These are phyloP conservation scores for Balearica regulorum DNA, from an alignment of 2,797 vertebrate species.

Conservation along the genomic window DNA sequence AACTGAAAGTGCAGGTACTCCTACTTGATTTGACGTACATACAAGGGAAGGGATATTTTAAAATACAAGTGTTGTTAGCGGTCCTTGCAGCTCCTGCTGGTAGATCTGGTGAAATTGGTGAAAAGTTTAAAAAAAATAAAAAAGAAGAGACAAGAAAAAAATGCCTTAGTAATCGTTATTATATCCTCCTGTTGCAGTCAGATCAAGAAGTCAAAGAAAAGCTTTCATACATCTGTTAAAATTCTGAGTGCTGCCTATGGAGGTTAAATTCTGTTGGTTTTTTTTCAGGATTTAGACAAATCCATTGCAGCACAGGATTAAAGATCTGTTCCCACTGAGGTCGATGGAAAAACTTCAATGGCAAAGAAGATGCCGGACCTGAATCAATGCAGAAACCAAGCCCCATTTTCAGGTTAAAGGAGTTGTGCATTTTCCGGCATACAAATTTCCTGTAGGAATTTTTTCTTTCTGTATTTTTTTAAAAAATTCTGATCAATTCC, in stretches of 20 bases:
- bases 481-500: constrained; percentile 5
- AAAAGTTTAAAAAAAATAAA: not conserved
- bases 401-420: not conserved
- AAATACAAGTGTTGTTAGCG: not conserved
- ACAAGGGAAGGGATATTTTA: not conserved
- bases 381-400: not conserved
- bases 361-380: not conserved
- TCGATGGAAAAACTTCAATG: not conserved
- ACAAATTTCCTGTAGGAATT: not conserved
- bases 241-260: not conserved
- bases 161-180: not conserved
- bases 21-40: not conserved
- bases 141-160: not conserved
- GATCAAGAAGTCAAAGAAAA: not conserved
- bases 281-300: not conserved
- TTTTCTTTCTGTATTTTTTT: not conserved
- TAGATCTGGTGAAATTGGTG: not conserved
- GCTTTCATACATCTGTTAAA: not conserved
- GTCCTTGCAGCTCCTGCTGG: not conserved
- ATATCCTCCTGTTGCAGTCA: not conserved
- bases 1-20: not conserved
- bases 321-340: not conserved
- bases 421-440: not conserved
- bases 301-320: not conserved
- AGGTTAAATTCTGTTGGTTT: not conserved